These are phyloP conservation scores for Tethya wilhelma DNA, from an alignment of 37 sponge, comb jelly and placozoan genomes.

Conservation along the genomic window DNA sequence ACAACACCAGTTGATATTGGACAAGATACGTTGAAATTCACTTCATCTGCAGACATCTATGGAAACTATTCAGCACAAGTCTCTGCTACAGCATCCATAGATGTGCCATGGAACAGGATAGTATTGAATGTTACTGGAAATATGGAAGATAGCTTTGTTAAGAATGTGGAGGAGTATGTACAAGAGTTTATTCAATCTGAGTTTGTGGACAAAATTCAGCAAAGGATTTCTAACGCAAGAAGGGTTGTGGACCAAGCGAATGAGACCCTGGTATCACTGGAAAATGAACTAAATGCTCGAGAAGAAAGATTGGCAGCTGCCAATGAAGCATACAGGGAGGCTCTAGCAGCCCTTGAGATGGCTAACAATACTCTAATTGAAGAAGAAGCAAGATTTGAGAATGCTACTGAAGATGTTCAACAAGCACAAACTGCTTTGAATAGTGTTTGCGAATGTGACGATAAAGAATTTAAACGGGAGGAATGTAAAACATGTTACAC, in stretches of 20 bases:
- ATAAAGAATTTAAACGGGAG: neutral
- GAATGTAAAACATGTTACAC: neutral
- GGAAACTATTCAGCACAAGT: neutral
- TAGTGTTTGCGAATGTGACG: neutral
- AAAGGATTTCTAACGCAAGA: neutral
- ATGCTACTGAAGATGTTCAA: constrained; percentile 8
- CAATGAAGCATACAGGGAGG: neutral
- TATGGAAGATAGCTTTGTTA: neutral
- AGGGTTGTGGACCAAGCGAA: neutral
- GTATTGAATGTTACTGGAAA: neutral
- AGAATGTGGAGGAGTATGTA: neutral
- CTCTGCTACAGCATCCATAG: neutral
- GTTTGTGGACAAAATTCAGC: neutral
- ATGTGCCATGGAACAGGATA: constrained; percentile 4
- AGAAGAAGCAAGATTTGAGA: neutral
- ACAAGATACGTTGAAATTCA: constrained; percentile 1
- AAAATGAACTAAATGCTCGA: neutral
- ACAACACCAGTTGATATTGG: too few relatives aligned
- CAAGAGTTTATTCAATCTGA: neutral
- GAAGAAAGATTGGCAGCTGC: neutral
- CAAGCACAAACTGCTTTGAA: constrained; percentile 3
- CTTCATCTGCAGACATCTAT: neutral
- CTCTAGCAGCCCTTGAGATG: neutral
- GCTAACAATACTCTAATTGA: neutral
- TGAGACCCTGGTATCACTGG: neutral